A percentile compares a stretch with the other conserved stretches of the same genome.
phyloP scores from a whole-genome alignment of 2,888 invertebrate genomes.

The Dicyrtomina minuta region DNA sequence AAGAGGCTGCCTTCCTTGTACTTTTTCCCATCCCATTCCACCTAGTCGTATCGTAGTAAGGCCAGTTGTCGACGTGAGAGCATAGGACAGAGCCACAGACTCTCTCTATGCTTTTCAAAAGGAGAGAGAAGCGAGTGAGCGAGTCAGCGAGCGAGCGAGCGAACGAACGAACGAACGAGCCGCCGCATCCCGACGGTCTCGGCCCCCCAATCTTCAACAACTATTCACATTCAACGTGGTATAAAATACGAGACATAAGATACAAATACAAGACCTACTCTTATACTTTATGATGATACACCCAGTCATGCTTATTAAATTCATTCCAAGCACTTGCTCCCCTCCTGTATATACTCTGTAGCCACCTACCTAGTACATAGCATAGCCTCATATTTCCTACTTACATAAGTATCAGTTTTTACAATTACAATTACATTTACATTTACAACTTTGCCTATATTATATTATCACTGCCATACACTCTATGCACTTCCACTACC shows the following conservation, averaged over 20 bases:
- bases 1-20: constrained; percentile 40
- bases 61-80: neutral
- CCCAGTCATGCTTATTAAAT: neutral
- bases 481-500: too few species aligned
- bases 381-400: neutral
- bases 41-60: constrained; percentile 35
- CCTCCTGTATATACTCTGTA: too few species aligned
- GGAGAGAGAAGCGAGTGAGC: neutral
- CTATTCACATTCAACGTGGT: constrained; percentile 37
- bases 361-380: neutral
- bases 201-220: constrained; percentile 39
- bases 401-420: neutral
- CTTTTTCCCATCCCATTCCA: constrained; percentile 39
- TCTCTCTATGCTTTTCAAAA: neutral
- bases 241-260: constrained; percentile 31
- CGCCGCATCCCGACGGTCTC: constrained; percentile 35
- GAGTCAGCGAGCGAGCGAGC: neutral
- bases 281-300: neutral
- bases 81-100: neutral
- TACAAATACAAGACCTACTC: constrained; percentile 9
- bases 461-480: too few species aligned
- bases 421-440: too few species aligned
- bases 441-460: too few species aligned
- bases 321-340: neutral
- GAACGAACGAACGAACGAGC: constrained; percentile 35